Evolutionary conservation across 2,113 vertebrate genomes (phyloP), one percentile per base, ranked within the genome.

Genomic region (Crocuta crocuta): DNA sequence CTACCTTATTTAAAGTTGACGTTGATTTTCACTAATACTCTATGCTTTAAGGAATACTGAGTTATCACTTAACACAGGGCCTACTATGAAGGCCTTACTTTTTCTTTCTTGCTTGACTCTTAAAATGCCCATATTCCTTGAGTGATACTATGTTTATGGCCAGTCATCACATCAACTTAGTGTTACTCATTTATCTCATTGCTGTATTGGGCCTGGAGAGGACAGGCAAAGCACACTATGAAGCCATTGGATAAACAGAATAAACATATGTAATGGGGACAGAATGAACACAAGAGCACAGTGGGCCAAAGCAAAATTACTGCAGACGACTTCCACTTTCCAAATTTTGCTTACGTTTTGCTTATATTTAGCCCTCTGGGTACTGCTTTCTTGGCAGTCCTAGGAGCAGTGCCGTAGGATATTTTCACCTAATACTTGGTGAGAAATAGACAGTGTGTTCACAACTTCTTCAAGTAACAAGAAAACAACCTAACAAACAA

Each of bases 301-400:
- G 9, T 23, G 10, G 15, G 6, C 5, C 63, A 95, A 93, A 85
- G 70, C 81, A 63, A 93, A 68, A 31, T n/a, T 45, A 7, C 3
- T 90, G 33, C 7, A 35, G 10, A 73, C 68, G 17, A 58, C 7
- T 76, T 76, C 7, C 24, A n/a, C 24, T 79, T 93, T 89, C 16
- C 35, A 82, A 61, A 96, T 95, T 91, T 91, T 82, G 9, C 19
- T 70, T 88, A 70, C 31, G 91, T 93, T 87, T 93, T 82, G 10
- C 24, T 66, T 91, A 65, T 24, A 93, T 91, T 71, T 89, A 43
- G 13, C 12, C n/a, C 31, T 45, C 63, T 23, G 9, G 68, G 24
- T 82, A 43, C 28, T 61, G 16, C 33, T 82, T 93, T 88, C 19
- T 82, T 68, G n/a, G 31, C 6, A 95, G 12, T 35, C 31, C 76